Conservation (phyloP, 1,140 invertebrate species). For the Meloidogyne hapla region DNA sequence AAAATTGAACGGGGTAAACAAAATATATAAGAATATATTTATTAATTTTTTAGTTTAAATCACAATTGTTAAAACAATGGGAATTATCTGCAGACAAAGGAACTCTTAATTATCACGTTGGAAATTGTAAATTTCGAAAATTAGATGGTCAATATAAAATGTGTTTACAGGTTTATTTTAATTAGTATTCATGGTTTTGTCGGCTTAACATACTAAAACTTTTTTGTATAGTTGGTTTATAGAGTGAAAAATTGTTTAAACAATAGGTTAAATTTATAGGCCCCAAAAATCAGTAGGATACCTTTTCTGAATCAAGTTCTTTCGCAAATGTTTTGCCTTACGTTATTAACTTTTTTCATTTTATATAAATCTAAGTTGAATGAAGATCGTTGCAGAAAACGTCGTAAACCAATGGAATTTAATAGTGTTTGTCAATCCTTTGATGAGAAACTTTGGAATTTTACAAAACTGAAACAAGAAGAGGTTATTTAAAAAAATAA, state of each 20-base stretch:
- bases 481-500: no score
- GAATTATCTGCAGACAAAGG: not conserved
- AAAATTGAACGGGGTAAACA: not conserved
- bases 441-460: conserved; percentile 56
- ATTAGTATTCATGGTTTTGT: no score
- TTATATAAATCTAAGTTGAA: conserved; percentile 49
- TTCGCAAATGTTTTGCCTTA: no score
- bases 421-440: conserved; percentile 56
- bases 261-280: no score
- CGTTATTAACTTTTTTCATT: no score
- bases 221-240: no score
- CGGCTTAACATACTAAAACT: no score
- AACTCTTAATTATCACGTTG: not conserved
- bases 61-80: not conserved
- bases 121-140: not conserved
- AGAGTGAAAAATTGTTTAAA: no score
- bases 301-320: no score
- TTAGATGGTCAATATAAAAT: not conserved
- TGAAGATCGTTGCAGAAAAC: conserved; percentile 55
- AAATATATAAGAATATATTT: not conserved
- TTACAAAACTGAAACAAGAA: conserved; percentile 51
- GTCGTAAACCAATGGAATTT: conserved; percentile 60
- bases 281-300: no score
- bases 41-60: not conserved
- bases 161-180: not conserved